Conservation (phyloP, 2,888 invertebrate genomes). For the Opisthograptis luteolata region DNA sequence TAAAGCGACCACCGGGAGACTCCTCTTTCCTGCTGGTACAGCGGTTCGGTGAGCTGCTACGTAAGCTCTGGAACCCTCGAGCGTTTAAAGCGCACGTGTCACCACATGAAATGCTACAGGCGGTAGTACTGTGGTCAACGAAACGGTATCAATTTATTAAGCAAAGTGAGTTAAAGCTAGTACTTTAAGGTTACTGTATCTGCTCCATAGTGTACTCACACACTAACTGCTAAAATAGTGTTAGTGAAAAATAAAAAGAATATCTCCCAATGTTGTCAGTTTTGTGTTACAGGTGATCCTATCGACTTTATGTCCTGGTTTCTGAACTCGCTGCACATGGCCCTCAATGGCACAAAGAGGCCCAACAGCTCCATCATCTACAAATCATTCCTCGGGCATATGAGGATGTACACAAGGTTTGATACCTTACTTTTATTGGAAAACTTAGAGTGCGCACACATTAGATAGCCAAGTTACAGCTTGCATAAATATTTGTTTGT, state of each 20-base stretch:
- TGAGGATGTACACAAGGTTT: slow-evolving; percentile 91
- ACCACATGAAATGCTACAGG: slow-evolving; percentile 99
- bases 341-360: slow-evolving; percentile 96
- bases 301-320: slow-evolving; percentile 99
- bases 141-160: slow-evolving; percentile 99
- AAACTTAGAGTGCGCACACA: too few relatives aligned
- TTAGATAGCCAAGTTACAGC: too few relatives aligned
- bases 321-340: slow-evolving; percentile 96
- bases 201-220: too few relatives aligned
- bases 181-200: neutral
- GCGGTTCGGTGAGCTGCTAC: slow-evolving; percentile 96
- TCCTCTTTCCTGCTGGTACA: slow-evolving; percentile 96
- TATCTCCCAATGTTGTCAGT: too few relatives aligned
- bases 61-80: slow-evolving; percentile 99
- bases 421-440: neutral
- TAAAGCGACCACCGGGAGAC: slow-evolving; percentile 97
- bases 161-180: slow-evolving; percentile 88
- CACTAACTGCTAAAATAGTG: too few relatives aligned
- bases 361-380: slow-evolving; percentile 96
- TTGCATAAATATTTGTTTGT: too few relatives aligned
- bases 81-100: slow-evolving; percentile 99
- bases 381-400: slow-evolving; percentile 96
- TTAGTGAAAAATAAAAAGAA: too few relatives aligned
- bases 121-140: slow-evolving; percentile 98
- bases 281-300: slow-evolving; percentile 90